Base-by-base conservation (phyloP, 1,140 invertebrate genomes). In the Acromyrmex echinatior region DNA sequence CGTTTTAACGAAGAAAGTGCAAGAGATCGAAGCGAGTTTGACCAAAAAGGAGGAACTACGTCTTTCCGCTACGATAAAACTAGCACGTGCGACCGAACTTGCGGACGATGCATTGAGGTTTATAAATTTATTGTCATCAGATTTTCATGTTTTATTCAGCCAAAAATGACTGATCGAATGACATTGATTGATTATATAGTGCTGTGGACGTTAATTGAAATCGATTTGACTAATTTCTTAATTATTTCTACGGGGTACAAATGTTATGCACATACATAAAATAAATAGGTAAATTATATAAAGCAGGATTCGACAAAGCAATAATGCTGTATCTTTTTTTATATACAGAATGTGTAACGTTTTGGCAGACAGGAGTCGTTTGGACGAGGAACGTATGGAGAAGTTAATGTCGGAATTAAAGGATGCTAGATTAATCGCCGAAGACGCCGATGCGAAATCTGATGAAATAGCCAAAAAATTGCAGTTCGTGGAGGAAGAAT, bases 401-500 rank as follows among this genome's bases (percentile, higher is more conserved):
- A 96, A 96, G 74, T 94, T 98, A 31, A 97, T 97, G 91, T 95
- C 95, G 88, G 97, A 98, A 93, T 95, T 98, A 51, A 98, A 98
- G 94, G 97, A 98, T 92, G 97, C 97, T 21, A 96, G 97, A 95
- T 96, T 97, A 90, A 96, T 98, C 88, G 97, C 97, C 85, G 97
- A 98, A 93, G 98, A 98, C 92, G 97, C 97, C 89, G 97, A 98
- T 91, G 94, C 97, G 86, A 98, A 98, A 96, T 98, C 97, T 88
- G 97, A 98, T 92, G 97, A 98, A 95, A 97, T 98, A 91, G 97
- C 98, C 88, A 97, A 97, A 96, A 98, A 98, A 95, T 96, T 98
- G 95, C 97, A 98, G 93, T 98, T 98, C 96, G 98, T 98, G 96
- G 98, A 98, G 95, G 98, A 98, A 92, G 98, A 98, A 94, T 96